A percentile compares a stretch with the other conserved stretches of the same genome.
These are phyloP conservation scores for Paramisgurnus dabryanus DNA, from an alignment of 2,113 vertebrate species.

Conservation along the genomic window DNA sequence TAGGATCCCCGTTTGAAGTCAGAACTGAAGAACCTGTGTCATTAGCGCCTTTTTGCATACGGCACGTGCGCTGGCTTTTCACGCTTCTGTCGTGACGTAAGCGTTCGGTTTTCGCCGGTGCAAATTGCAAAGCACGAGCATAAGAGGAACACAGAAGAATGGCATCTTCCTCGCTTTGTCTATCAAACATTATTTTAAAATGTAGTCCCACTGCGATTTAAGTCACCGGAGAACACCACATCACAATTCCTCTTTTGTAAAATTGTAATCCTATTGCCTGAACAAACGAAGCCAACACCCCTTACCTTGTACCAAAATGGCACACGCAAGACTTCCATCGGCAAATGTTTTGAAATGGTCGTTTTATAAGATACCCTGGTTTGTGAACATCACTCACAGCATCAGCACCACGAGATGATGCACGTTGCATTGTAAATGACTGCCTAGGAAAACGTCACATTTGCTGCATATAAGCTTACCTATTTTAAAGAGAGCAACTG, in stretches of 20 bases:
- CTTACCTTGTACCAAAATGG: slow-evolving; percentile 18
- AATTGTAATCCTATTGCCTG: background rate
- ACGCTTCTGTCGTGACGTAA: slow-evolving; percentile 43
- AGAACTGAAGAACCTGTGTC: background rate
- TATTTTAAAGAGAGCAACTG: slow-evolving; percentile 78
- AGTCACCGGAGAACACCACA: background rate
- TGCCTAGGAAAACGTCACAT: background rate
- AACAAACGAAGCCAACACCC: slow-evolving; percentile 30
- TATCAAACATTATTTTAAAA: background rate
- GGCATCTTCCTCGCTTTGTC: slow-evolving; percentile 32
- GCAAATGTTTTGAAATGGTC: slow-evolving; percentile 11
- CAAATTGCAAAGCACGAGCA: slow-evolving; percentile 30
- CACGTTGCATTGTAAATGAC: background rate
- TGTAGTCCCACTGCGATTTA: background rate
- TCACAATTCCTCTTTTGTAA: background rate
- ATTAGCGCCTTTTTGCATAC: background rate
- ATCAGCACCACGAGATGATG: background rate
- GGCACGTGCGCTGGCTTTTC: slow-evolving; percentile 27
- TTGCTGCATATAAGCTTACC: slow-evolving; percentile 69
- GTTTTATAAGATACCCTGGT: background rate
- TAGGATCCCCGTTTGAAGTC: background rate
- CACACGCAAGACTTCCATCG: background rate
- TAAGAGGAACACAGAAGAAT: background rate
- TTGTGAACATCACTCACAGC: slow-evolving; percentile 1
- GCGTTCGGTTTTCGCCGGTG: slow-evolving; percentile 33